Conservation (phyloP, 1,140 invertebrate species). For the Papilio glaucus region DNA sequence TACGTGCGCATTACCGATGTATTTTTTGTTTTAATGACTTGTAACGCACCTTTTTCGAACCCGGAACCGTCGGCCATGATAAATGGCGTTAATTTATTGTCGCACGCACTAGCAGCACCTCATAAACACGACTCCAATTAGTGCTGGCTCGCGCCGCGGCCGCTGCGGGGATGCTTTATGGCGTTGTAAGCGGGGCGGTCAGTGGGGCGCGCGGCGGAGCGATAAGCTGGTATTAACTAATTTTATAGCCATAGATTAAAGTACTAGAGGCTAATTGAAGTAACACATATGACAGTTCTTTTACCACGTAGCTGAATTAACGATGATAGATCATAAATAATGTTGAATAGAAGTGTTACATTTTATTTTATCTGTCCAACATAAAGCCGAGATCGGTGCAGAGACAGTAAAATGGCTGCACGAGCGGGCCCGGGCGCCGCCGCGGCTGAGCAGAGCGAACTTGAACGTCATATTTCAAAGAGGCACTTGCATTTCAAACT, state of each 20-base stretch:
- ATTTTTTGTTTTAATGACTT: slow-evolving; percentile 20
- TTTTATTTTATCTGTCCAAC: not conserved
- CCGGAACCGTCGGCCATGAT: not conserved
- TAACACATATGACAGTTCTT: not conserved
- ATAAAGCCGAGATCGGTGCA: not conserved
- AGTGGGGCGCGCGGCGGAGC: not conserved
- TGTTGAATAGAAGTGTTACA: not conserved
- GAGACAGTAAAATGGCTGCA: not conserved
- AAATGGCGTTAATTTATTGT: slow-evolving; percentile 15
- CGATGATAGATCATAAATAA: too few species aligned
- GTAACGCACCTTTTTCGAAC: not conserved
- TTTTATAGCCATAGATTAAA: slow-evolving; percentile 9
- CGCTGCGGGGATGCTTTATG: slow-evolving; percentile 10
- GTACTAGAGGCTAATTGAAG: not conserved
- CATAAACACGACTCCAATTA: slow-evolving; percentile 25
- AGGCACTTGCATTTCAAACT: slow-evolving; percentile 36
- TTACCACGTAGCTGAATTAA: too few species aligned
- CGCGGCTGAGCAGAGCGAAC: slow-evolving; percentile 19
- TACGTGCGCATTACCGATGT: not conserved
- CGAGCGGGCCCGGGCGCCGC: not conserved
- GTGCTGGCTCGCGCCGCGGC: too few species aligned
- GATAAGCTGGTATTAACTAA: slow-evolving; percentile 6
- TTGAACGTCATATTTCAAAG: slow-evolving; percentile 30
- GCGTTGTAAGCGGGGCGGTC: not conserved
- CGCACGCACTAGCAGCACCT: slow-evolving; percentile 3